Percentiles rank a stretch among this genome's conserved stretches.
Conservation (phyloP, 2,888 invertebrate species). For the Mythimna lalbum region DNA sequence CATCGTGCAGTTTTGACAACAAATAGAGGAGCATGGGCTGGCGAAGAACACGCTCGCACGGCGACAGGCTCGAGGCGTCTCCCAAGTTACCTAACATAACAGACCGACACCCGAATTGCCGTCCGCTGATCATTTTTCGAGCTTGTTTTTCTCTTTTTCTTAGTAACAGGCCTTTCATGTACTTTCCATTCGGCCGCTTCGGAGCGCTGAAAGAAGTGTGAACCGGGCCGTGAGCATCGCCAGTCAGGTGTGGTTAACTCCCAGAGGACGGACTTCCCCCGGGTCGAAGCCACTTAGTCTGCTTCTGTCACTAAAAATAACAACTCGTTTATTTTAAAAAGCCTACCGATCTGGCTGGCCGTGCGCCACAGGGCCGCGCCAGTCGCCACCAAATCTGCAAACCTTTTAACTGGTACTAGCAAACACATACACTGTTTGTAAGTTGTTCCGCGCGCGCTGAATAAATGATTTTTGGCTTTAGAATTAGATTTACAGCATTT, state of each 20-base stretch:
- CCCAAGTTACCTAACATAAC: slow-evolving; percentile 64
- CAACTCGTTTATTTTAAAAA: slow-evolving; percentile 79
- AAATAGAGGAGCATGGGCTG: slow-evolving; percentile 32
- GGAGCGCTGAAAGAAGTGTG: slow-evolving; percentile 86
- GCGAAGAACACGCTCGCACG: slow-evolving; percentile 20
- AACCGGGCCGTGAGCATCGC: slow-evolving; percentile 83
- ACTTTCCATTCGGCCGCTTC: slow-evolving; percentile 86
- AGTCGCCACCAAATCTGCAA: slow-evolving; percentile 60
- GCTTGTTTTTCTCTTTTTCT: slow-evolving; percentile 77
- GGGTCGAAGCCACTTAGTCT: slow-evolving; percentile 81
- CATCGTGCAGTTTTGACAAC: slow-evolving; percentile 39
- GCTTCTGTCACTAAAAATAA: slow-evolving; percentile 84
- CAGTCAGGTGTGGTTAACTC: slow-evolving; percentile 85
- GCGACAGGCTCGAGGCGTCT: slow-evolving; percentile 35
- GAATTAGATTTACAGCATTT: slow-evolving; percentile 62
- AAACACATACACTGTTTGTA: slow-evolving; percentile 62
- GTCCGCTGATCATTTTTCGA: slow-evolving; percentile 69
- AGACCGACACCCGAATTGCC: slow-evolving; percentile 68
- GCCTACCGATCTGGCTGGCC: slow-evolving; percentile 72
- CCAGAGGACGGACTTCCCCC: slow-evolving; percentile 79
- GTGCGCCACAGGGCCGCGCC: slow-evolving; percentile 51
- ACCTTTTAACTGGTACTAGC: slow-evolving; percentile 62
- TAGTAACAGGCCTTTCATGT: slow-evolving; percentile 86
- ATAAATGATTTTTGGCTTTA: slow-evolving; percentile 63
- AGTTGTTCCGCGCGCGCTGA: slow-evolving; percentile 54